phyloP scores from a whole-genome alignment of 2,797 vertebrate species.

The Pterois miles region DNA sequence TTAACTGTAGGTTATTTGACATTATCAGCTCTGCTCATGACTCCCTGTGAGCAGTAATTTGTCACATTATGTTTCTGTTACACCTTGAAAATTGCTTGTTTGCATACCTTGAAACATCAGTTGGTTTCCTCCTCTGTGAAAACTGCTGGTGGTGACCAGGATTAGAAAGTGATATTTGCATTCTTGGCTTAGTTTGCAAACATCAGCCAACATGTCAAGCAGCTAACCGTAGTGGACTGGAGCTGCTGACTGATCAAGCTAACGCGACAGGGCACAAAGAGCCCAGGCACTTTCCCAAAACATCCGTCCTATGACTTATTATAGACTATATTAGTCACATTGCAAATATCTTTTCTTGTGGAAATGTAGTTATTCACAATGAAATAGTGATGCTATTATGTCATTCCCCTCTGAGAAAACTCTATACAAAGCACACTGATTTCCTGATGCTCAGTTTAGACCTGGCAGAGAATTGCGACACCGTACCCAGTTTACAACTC shows the following conservation, averaged over 20 bases:
- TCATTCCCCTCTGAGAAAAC: not conserved
- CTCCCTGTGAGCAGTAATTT: conserved; percentile 18
- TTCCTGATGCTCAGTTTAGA: conserved; percentile 1
- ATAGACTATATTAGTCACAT: not conserved
- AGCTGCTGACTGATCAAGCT: not conserved
- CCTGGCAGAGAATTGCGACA: conserved; percentile 12
- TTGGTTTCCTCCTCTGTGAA: not conserved
- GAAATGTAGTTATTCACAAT: not conserved
- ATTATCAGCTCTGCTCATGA: conserved; percentile 10
- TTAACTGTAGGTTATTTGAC: not conserved
- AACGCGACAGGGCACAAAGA: not conserved
- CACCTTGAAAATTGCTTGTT: conserved; percentile 15
- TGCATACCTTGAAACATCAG: conserved; percentile 10
- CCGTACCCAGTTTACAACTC: not conserved
- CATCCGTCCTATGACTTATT: not conserved
- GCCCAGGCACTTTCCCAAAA: not conserved
- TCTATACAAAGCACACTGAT: conserved; percentile 2
- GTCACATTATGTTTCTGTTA: conserved; percentile 9
- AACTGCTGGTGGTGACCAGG: conserved; percentile 4
- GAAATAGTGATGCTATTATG: not conserved
- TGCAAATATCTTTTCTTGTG: not conserved
- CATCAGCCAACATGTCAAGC: not conserved
- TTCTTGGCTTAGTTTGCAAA: conserved; percentile 10
- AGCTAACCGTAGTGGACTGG: not conserved
- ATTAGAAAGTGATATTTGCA: conserved; percentile 2